These are phyloP conservation scores for Macquaria australasica DNA, from an alignment of 2,113 vertebrate species.

Conservation along the genomic window DNA sequence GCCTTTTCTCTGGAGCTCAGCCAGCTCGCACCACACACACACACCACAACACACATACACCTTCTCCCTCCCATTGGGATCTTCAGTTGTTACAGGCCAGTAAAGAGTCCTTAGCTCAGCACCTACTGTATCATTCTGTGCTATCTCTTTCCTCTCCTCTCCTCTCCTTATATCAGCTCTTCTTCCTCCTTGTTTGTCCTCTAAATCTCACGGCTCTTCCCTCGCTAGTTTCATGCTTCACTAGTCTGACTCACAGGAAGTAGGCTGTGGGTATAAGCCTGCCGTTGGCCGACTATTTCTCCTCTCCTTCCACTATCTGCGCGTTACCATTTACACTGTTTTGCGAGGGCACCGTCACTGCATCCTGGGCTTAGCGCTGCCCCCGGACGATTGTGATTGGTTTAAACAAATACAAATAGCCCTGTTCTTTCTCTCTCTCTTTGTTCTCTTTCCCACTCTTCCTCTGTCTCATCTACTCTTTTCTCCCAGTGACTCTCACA, in stretches of 20 bases:
- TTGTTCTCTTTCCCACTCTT: constrained; percentile 6
- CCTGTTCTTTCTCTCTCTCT: constrained; percentile 1
- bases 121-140: background rate
- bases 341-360: too few relatives aligned
- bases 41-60: constrained; percentile 1
- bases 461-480: background rate
- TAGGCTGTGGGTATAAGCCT: too few relatives aligned
- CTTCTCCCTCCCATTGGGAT: background rate
- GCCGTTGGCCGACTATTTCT: too few relatives aligned
- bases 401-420: too few relatives aligned
- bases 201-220: constrained; percentile 21
- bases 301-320: too few relatives aligned
- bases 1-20: background rate
- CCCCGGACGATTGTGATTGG: too few relatives aligned
- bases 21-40: background rate
- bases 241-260: background rate
- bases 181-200: background rate
- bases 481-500: background rate
- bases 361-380: too few relatives aligned
- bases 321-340: too few relatives aligned
- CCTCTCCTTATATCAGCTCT: background rate
- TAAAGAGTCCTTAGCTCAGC: background rate
- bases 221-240: constrained; percentile 23
- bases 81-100: background rate
- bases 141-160: background rate